Percentiles rank a stretch among this genome's conserved stretches.
These are phyloP conservation scores for Drosophila auraria DNA, from an alignment of 1,140 invertebrate genomes.

Conservation along the genomic window DNA sequence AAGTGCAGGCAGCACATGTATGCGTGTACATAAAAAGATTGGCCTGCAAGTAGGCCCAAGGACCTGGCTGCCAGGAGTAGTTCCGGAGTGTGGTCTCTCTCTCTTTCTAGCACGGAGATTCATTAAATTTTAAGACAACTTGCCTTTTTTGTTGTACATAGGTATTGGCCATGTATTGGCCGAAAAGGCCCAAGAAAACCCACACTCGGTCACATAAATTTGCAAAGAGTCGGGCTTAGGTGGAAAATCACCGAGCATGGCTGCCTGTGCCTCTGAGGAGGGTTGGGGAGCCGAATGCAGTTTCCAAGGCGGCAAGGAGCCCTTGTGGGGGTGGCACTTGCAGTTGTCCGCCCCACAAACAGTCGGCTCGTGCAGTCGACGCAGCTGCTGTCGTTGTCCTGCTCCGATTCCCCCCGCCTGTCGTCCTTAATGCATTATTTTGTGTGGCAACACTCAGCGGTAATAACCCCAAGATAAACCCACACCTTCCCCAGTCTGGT, in stretches of 20 bases:
- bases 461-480: slow-evolving; percentile 80
- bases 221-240: slow-evolving; percentile 49
- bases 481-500: slow-evolving; percentile 16
- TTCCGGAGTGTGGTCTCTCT: slow-evolving; percentile 27
- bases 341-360: slow-evolving; percentile 9
- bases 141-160: slow-evolving; percentile 76
- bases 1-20: not conserved
- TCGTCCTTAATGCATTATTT: slow-evolving; percentile 82
- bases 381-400: slow-evolving; percentile 59
- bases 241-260: slow-evolving; percentile 36
- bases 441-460: slow-evolving; percentile 83
- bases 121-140: slow-evolving; percentile 81
- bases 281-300: slow-evolving; percentile 31
- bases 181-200: slow-evolving; percentile 78
- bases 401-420: slow-evolving; percentile 36
- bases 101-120: slow-evolving; percentile 56
- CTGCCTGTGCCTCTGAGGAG: not conserved
- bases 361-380: slow-evolving; percentile 30
- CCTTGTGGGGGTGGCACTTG: slow-evolving; percentile 48
- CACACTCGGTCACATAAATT: slow-evolving; percentile 65
- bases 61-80: slow-evolving; percentile 46
- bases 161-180: slow-evolving; percentile 60
- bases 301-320: slow-evolving; percentile 24
- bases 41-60: slow-evolving; percentile 49
- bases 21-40: slow-evolving; percentile 50